These are phyloP conservation scores for Strigamia transsilvanica DNA, from an alignment of 2,888 invertebrate genomes.

Conservation along the genomic window DNA sequence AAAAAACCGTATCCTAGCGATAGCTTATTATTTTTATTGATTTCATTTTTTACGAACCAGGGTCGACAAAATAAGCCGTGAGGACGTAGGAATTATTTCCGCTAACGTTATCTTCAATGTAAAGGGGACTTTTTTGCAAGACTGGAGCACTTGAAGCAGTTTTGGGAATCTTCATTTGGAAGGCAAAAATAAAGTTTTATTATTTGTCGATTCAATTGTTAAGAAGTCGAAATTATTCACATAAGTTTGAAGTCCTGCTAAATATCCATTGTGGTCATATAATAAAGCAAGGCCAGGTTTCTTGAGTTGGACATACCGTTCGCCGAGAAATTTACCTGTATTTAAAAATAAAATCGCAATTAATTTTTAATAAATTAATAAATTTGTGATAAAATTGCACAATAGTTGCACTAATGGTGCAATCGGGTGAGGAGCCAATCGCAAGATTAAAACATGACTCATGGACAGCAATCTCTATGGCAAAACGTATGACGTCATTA, in stretches of 20 bases:
- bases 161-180: too few relatives aligned
- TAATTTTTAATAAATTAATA: too few relatives aligned
- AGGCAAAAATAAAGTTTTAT: background rate
- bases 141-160: background rate
- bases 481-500: background rate
- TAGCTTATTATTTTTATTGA: too few relatives aligned
- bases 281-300: constrained; percentile 60
- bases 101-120: constrained; percentile 56
- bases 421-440: too few relatives aligned
- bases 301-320: constrained; percentile 59
- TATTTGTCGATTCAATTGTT: background rate
- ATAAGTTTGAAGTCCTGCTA: constrained; percentile 63
- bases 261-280: constrained; percentile 62
- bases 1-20: too few relatives aligned
- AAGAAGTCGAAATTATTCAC: constrained; percentile 57
- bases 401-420: too few relatives aligned
- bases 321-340: constrained; percentile 59
- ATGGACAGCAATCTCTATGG: too few relatives aligned
- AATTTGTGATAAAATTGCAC: too few relatives aligned
- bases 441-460: too few relatives aligned
- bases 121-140: constrained; percentile 47
- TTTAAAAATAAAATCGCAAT: constrained; percentile 44
- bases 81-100: constrained; percentile 57
- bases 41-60: constrained; percentile 51
- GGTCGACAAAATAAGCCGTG: constrained; percentile 59